Conservation (phyloP, 2,888 invertebrate species). For the Sinodicranocentrus sp. region DNA sequence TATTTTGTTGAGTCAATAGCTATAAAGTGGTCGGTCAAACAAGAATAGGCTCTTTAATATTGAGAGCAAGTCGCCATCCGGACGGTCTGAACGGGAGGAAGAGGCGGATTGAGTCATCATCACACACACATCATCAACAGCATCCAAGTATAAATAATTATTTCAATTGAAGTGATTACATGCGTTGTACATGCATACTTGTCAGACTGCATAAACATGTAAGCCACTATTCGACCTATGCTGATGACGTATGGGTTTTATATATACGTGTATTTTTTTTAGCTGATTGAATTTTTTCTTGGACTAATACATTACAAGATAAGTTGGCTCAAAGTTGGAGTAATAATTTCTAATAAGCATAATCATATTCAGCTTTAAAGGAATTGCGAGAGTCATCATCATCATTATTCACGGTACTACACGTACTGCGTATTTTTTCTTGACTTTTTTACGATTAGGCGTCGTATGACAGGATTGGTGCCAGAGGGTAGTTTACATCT, state of each 20-base stretch:
- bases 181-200: constrained; percentile 24
- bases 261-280: neutral
- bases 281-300: constrained; percentile 5
- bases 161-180: constrained; percentile 65
- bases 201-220: neutral
- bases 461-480: constrained; percentile 55
- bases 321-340: neutral
- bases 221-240: neutral
- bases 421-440: constrained; percentile 4
- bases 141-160: constrained; percentile 60
- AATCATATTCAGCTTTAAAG: constrained; percentile 22
- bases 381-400: constrained; percentile 26
- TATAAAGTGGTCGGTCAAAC: constrained; percentile 32
- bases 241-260: neutral
- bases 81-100: constrained; percentile 46
- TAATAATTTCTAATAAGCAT: constrained; percentile 16
- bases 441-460: constrained; percentile 39
- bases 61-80: constrained; percentile 60
- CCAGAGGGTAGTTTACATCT: constrained; percentile 36
- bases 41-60: constrained; percentile 15
- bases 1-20: constrained; percentile 47
- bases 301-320: neutral
- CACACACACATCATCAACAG: constrained; percentile 36
- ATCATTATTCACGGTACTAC: constrained; percentile 1
- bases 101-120: constrained; percentile 61